Conservation (phyloP, 2,113 vertebrate species). For the Ochotona curzoniae region DNA sequence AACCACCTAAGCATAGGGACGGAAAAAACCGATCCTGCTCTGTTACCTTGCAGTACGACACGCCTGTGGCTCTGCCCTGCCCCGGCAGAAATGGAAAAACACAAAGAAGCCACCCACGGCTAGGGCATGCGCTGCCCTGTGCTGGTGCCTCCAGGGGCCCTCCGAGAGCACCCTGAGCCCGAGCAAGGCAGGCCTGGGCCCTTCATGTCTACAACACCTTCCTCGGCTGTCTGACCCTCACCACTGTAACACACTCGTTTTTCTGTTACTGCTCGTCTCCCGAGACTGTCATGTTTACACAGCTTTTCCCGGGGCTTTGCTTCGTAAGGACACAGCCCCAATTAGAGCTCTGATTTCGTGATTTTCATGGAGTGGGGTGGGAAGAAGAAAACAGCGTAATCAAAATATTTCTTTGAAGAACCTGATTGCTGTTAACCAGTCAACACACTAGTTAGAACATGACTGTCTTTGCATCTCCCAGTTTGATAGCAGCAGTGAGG, state of each 20-base stretch:
- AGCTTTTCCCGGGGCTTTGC: conserved; percentile 86
- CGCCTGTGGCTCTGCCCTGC: not conserved
- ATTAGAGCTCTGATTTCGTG: conserved; percentile 86
- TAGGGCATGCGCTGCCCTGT: not conserved
- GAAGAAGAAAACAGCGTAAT: conserved; percentile 73
- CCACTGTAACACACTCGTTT: conserved; percentile 82
- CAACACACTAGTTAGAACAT: conserved; percentile 84
- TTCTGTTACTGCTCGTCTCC: conserved; percentile 80
- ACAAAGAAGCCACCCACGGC: not conserved
- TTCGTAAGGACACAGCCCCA: conserved; percentile 85
- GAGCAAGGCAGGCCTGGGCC: conserved; percentile 74
- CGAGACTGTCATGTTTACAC: conserved; percentile 86
- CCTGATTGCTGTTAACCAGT: conserved; percentile 86
- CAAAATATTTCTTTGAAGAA: conserved; percentile 88
- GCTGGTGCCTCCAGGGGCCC: too few relatives aligned
- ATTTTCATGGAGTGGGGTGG: conserved; percentile 71
- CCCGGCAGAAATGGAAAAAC: not conserved
- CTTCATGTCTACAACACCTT: conserved; percentile 85
- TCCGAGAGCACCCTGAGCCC: conserved; percentile 68
- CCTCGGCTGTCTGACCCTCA: conserved; percentile 82
- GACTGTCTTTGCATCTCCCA: conserved; percentile 87
- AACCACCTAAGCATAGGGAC: not conserved
- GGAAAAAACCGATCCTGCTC: conserved; percentile 51
- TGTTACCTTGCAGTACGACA: conserved; percentile 29
- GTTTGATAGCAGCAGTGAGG: conserved; percentile 84